Evolutionary conservation across 2,113 vertebrate species (phyloP), one percentile per base, ranked within the genome.

Genomic region (Loxodonta africana): DNA sequence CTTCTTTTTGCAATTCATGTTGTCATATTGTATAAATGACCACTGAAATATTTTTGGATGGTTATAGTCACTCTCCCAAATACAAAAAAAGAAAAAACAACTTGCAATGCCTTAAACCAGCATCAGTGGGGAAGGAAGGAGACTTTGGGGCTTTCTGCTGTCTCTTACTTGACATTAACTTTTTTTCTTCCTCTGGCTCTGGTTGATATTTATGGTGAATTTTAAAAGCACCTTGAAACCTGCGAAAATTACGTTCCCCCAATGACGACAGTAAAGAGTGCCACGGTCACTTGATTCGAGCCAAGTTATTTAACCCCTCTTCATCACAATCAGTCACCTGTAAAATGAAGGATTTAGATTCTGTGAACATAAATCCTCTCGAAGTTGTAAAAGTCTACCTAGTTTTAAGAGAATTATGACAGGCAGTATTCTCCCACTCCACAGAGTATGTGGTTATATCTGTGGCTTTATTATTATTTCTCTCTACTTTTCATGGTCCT

Each of bases 361-460:
- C 41, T 25, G 46, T 6, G 10, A 69, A 2, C 5, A 41, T 74
- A 91, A 84, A 73, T 44, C 4, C 6, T 96, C 57, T 44, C 62
- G 46, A 6, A 71, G 30, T 84, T 65, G 15, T 76, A 37, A 93
- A 96, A 89, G 37, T 71, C 10, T 57, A 23, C 60, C 25, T 74
- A 15, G 37, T 77, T 94, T 89, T 92, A 83, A 83, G 51, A 46
- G 74, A 97, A 94, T 44, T 71, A 18, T n/a, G 37, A 46, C 20
- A 3, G 76, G 30, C 37, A n/a, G 0, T 74, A 9, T 69, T 41
- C 51, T n/a, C 23, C 28, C 76, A 77, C 11, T 53, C 63, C 33
- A 53, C 30, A 77, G 53, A 88, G 23, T 69, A 23, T 37, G 30
- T 71, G 5, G 48, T 85, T 26, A 10, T 37, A 60, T 46, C 33